A percentile compares a stretch with the other conserved stretches of the same genome.
Conservation (phyloP, 2,888 invertebrate species). For the Ennomos erosarius region DNA sequence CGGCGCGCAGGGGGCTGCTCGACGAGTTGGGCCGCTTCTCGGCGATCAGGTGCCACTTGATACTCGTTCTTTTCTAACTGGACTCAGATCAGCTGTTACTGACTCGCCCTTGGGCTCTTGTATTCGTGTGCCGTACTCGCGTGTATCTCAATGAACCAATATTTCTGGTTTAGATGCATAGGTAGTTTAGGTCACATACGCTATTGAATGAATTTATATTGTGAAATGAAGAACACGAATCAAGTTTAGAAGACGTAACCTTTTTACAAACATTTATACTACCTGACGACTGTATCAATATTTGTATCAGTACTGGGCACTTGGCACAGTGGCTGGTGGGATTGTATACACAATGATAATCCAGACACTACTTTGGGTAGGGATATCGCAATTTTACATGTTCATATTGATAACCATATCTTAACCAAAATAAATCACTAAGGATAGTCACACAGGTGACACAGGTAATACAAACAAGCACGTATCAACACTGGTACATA, state of each 20-base stretch:
- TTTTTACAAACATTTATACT: not conserved
- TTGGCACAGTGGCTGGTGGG: too few species aligned
- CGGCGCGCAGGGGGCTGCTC: conserved; percentile 73
- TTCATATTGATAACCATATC: too few species aligned
- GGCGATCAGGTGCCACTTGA: conserved; percentile 80
- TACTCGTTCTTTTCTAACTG: conserved; percentile 83
- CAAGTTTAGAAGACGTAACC: conserved; percentile 15
- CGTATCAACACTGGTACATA: conserved; percentile 7
- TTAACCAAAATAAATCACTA: too few species aligned
- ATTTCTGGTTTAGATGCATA: conserved; percentile 27
- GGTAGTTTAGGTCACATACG: conserved; percentile 25
- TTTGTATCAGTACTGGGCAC: too few species aligned
- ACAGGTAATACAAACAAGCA: not conserved
- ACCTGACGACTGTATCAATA: too few species aligned
- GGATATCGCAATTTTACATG: too few species aligned
- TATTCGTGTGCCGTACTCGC: conserved; percentile 38
- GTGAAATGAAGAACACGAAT: conserved; percentile 14
- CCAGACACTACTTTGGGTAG: too few species aligned
- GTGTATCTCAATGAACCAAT: conserved; percentile 26
- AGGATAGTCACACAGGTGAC: too few species aligned
- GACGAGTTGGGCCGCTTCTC: conserved; percentile 81
- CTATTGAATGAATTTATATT: conserved; percentile 17
- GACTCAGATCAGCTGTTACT: conserved; percentile 80
- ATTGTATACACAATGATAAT: too few species aligned
- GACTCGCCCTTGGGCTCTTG: conserved; percentile 59